These are phyloP conservation scores for Tauraco hartlaubi DNA, from an alignment of 2,797 vertebrate species.

Conservation along the genomic window DNA sequence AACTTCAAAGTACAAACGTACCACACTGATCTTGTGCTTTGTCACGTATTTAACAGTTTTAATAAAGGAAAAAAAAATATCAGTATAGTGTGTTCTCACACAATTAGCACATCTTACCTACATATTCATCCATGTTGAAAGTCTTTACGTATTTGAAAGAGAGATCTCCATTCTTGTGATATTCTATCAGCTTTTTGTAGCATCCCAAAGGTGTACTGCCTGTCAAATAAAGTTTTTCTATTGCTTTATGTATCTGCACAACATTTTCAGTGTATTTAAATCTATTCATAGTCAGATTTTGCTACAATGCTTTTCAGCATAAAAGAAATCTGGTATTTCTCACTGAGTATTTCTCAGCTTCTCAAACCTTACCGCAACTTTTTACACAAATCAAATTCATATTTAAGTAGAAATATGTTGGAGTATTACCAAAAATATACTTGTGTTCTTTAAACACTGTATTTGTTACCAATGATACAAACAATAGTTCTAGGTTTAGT, in stretches of 20 bases:
- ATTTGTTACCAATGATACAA: background rate
- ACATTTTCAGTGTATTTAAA: background rate
- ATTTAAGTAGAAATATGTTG: background rate
- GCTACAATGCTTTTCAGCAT: background rate
- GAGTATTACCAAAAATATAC: background rate
- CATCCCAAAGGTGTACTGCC: constrained; percentile 87
- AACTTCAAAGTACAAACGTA: background rate
- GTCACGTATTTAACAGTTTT: background rate
- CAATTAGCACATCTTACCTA: constrained; percentile 75
- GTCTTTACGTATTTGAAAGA: constrained; percentile 88
- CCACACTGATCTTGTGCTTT: background rate
- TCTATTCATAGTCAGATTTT: background rate
- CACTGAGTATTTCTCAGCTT: background rate
- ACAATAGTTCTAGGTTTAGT: background rate
- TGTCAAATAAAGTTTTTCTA: constrained; percentile 56
- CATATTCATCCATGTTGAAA: constrained; percentile 89
- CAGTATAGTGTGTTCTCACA: background rate
- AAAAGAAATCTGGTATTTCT: background rate
- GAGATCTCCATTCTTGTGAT: constrained; percentile 84
- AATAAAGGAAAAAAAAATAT: background rate
- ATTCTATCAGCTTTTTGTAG: constrained; percentile 86
- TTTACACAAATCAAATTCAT: background rate
- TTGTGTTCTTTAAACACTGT: background rate
- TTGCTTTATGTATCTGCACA: background rate
- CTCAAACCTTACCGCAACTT: background rate